Percentiles rank a stretch among this genome's conserved stretches.
Conservation (phyloP, 2,888 invertebrate genomes). For the Hypolimnas misippus region DNA sequence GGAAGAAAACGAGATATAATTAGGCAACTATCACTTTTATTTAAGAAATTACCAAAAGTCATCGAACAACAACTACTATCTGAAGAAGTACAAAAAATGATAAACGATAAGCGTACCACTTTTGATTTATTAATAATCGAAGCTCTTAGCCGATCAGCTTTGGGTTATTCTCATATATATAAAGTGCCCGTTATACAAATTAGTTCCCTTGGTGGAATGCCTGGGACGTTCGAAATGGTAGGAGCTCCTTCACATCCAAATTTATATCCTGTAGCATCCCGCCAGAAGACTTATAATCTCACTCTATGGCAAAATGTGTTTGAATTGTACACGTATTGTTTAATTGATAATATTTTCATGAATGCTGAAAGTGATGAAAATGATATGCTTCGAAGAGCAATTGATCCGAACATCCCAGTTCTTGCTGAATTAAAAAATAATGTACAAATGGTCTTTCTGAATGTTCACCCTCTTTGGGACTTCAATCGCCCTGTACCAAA, state of each 20-base stretch:
- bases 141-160: constrained; percentile 23
- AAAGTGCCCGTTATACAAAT: constrained; percentile 42
- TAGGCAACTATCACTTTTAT: neutral
- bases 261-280: constrained; percentile 35
- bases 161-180: constrained; percentile 39
- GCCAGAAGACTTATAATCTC: constrained; percentile 40
- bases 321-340: constrained; percentile 25
- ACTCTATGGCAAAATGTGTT: constrained; percentile 43
- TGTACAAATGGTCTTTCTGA: constrained; percentile 60
- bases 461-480: constrained; percentile 61
- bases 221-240: constrained; percentile 31
- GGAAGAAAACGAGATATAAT: constrained; percentile 6
- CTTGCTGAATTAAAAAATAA: constrained; percentile 50
- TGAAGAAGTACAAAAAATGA: constrained; percentile 43
- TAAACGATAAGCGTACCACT: constrained; percentile 39
- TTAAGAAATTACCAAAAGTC: neutral
- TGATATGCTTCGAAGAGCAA: constrained; percentile 31
- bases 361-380: constrained; percentile 27
- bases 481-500: constrained; percentile 64
- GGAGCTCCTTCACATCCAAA: constrained; percentile 41
- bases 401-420: constrained; percentile 35
- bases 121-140: constrained; percentile 43
- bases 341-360: constrained; percentile 12
- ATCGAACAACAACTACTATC: constrained; percentile 43
- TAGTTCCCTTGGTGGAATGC: constrained; percentile 39